Conservation (phyloP, 53 echinoderm and acorn worm genomes). For the Pentamera pediparva region DNA sequence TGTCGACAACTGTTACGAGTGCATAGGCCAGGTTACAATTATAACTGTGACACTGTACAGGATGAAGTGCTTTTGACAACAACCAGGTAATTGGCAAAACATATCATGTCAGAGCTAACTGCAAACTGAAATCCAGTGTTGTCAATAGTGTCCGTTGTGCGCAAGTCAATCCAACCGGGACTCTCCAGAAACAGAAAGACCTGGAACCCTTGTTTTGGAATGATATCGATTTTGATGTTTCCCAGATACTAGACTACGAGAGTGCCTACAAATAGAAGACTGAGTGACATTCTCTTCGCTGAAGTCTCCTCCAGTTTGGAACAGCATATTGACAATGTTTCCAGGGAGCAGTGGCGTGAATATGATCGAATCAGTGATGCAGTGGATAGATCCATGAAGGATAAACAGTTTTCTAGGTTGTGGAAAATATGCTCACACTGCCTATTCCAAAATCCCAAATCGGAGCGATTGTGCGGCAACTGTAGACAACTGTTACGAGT, state of each 20-base stretch:
- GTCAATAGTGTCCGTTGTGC: background rate
- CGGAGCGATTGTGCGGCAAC: background rate
- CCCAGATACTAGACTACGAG: background rate
- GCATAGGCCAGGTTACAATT: no score
- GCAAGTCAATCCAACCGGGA: background rate
- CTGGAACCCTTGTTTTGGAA: background rate
- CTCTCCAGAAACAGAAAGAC: background rate
- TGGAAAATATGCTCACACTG: background rate
- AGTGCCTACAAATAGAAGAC: background rate
- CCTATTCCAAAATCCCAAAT: background rate
- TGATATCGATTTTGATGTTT: background rate
- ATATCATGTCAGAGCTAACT: background rate
- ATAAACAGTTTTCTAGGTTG: background rate
- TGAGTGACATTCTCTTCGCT: background rate
- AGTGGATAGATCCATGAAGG: background rate
- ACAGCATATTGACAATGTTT: background rate
- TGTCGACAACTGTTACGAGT: no score
- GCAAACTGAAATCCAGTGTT: no score
- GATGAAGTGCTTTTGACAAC: background rate
- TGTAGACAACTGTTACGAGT: no score
- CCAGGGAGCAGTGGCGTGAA: background rate
- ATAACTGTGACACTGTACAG: no score
- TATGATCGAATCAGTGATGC: background rate
- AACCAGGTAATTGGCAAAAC: no score
- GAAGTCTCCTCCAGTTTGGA: background rate